Conservation (phyloP, 2,113 vertebrate genomes). For the Rhinichthys klamathensis region DNA sequence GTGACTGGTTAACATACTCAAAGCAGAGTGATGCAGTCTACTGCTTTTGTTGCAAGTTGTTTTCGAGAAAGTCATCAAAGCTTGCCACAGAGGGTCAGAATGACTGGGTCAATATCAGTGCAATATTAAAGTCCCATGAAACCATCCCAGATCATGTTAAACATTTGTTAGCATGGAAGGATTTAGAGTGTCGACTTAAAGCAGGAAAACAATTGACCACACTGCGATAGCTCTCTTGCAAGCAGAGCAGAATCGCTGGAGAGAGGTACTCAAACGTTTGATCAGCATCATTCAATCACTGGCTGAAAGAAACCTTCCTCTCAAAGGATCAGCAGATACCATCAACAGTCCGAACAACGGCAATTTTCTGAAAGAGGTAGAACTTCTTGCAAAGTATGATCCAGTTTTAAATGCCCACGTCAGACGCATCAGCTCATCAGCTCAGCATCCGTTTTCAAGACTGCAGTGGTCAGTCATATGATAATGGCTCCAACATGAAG, state of each 20-base stretch:
- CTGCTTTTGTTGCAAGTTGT: background rate
- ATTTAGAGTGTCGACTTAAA: background rate
- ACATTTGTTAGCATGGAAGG: background rate
- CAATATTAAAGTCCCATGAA: background rate
- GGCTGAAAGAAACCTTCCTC: slow-evolving; percentile 40
- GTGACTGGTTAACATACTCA: background rate
- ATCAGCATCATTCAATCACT: slow-evolving; percentile 36
- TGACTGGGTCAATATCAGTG: background rate
- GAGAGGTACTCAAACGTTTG: slow-evolving; percentile 14
- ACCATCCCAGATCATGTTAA: background rate
- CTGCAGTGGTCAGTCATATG: background rate
- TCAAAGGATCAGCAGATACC: slow-evolving; percentile 33
- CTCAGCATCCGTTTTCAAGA: background rate
- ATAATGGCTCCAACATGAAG: background rate
- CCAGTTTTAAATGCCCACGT: too few relatives aligned
- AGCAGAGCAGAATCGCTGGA: background rate
- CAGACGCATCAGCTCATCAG: too few relatives aligned
- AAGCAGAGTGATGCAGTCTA: background rate
- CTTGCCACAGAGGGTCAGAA: background rate
- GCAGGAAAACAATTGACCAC: background rate
- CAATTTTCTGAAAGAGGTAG: background rate
- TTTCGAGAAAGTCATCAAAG: background rate
- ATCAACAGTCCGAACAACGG: background rate
- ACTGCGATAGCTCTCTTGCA: background rate
- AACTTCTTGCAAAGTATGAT: background rate